Evolutionary conservation across 1,140 invertebrate species (phyloP), one percentile per base, ranked within the genome.

Genomic region (Hyles vespertilio): DNA sequence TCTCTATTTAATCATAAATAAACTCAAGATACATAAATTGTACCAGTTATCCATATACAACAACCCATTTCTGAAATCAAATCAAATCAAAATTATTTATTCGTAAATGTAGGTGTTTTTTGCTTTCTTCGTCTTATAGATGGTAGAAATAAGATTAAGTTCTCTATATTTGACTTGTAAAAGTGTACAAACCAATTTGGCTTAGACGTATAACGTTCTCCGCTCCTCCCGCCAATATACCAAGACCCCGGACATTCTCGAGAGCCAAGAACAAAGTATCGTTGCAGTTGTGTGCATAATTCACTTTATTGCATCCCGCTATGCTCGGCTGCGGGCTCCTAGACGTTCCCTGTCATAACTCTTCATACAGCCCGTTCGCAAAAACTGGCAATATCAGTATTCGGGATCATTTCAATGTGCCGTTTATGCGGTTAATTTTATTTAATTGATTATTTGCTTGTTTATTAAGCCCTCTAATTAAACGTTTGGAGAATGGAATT

Each of bases 271-370:
- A 81, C 77, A 86, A 83, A 84, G 74, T 86, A 86, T 83, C 71
- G 72, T 63, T 80, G 73, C 80, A 77, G 75, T 79, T 77, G 77
- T 79, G 74, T 84, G 83, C 83, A 86, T 86, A 86, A 86, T 84
- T 84, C 79, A 86, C 74, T 81, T 79, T 78, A 86, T 80, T 79
- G 74, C 77, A 64, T 62, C 56, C 59, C 54, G 64, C 57, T 62
- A 58, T 58, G 47, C 70, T 34, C 11, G 49, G 51, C 40, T 12
- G 58, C 51, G 34, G 34, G 46, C 2, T 40, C 22, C 36, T 40
- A 40, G 40, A 11, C 40, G 33, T 34, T 10, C 5, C 5, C 58
- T 59, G 65, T 80, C 81, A 83, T 85, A 83, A 79, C 72, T 79
- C 68, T 56, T 34, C 36, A 40, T 40, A 40, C 5, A 5, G 36